These are phyloP conservation scores for Macrosteles quadrilineatus DNA, from an alignment of 1,140 invertebrate species.

Conservation along the genomic window DNA sequence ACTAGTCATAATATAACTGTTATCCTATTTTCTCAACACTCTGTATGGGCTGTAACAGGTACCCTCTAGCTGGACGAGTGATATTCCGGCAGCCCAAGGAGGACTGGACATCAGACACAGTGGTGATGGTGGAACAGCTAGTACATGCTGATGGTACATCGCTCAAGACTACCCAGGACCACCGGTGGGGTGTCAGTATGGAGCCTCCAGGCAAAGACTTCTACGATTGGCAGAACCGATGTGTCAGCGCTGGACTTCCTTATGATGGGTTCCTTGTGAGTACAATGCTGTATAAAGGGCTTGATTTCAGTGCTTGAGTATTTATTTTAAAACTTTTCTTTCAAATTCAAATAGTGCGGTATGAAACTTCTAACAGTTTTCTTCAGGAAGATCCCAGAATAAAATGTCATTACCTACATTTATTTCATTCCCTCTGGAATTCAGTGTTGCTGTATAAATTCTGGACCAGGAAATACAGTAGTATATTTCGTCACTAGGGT, in stretches of 20 bases:
- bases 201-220: slow-evolving; percentile 76
- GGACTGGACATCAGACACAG: slow-evolving; percentile 80
- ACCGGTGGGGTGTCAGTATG: slow-evolving; percentile 62
- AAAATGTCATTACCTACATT: no score
- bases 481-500: no score
- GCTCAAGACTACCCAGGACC: slow-evolving; percentile 71
- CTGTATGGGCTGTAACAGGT: slow-evolving; percentile 48
- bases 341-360: no score
- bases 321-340: neutral
- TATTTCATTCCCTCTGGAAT: no score
- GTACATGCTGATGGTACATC: slow-evolving; percentile 84
- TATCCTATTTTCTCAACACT: neutral
- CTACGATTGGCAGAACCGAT: slow-evolving; percentile 86
- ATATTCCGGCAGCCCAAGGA: slow-evolving; percentile 81
- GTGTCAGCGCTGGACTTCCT: slow-evolving; percentile 73
- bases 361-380: no score
- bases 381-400: no score
- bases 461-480: no score
- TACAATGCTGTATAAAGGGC: neutral
- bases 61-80: slow-evolving; percentile 85
- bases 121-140: slow-evolving; percentile 63
- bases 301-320: neutral
- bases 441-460: no score
- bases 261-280: slow-evolving; percentile 80
- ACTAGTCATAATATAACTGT: no score